Percentiles rank a stretch among this genome's conserved stretches.
These are phyloP conservation scores for Amiota communis DNA, from an alignment of 2,888 invertebrate genomes.

Conservation along the genomic window DNA sequence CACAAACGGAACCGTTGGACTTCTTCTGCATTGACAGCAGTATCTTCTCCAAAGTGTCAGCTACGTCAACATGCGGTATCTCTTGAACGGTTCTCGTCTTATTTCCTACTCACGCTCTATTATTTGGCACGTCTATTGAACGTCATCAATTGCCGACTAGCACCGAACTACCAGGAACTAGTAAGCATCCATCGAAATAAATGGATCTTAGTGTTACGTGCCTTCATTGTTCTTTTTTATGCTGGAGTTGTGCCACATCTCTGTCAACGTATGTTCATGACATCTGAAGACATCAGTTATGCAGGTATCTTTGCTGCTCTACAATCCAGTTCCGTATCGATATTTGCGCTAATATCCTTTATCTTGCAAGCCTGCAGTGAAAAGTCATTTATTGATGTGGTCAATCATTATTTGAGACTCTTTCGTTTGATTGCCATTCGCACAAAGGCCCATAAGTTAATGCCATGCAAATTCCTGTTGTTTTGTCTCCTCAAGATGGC, in stretches of 20 bases:
- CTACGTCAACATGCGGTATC: too few species aligned
- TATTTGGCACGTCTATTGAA: conserved; percentile 50
- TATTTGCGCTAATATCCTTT: conserved; percentile 56
- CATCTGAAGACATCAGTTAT: conserved; percentile 37
- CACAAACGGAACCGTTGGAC: not conserved
- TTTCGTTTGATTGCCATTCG: conserved; percentile 44
- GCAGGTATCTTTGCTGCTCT: conserved; percentile 47
- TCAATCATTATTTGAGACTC: conserved; percentile 55
- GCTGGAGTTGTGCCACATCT: conserved; percentile 46
- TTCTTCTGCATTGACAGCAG: too few species aligned
- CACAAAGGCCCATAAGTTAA: conserved; percentile 38
- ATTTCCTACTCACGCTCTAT: conserved; percentile 50
- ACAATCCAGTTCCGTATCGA: conserved; percentile 52
- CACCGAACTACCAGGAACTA: conserved; percentile 42
- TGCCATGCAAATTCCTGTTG: conserved; percentile 50
- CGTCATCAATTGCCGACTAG: conserved; percentile 50
- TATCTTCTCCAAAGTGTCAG: not conserved
- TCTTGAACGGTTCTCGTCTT: conserved; percentile 47
- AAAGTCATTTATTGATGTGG: conserved; percentile 41
- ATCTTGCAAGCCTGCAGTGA: conserved; percentile 51
- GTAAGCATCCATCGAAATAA: conserved; percentile 39
- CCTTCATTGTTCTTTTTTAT: conserved; percentile 47
- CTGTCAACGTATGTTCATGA: conserved; percentile 21
- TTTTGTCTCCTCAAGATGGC: conserved; percentile 48
- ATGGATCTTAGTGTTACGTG: conserved; percentile 47